These are phyloP conservation scores for Eremobia ochroleuca DNA, from an alignment of 2,888 invertebrate species.

Conservation along the genomic window DNA sequence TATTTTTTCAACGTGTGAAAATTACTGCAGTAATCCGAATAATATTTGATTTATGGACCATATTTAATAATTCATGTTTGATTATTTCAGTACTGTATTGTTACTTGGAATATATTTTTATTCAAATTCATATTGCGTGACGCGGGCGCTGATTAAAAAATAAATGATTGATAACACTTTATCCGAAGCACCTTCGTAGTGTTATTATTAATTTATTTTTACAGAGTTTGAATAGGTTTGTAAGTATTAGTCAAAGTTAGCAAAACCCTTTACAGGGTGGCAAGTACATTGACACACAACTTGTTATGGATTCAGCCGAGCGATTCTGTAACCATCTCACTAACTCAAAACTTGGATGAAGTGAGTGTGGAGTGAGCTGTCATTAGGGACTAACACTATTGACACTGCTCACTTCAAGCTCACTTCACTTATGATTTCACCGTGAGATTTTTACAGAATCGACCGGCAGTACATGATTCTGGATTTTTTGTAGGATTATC, in stretches of 20 bases:
- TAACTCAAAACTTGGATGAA: too few species aligned
- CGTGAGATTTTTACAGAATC: too few species aligned
- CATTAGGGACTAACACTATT: too few species aligned
- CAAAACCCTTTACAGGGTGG: background rate
- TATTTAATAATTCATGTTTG: background rate
- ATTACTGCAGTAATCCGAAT: slow-evolving; percentile 9
- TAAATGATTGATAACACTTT: too few species aligned
- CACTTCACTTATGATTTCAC: too few species aligned
- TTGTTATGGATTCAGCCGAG: too few species aligned
- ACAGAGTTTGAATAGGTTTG: background rate
- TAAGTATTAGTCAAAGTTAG: background rate
- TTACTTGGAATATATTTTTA: background rate
- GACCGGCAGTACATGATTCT: too few species aligned
- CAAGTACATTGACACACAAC: too few species aligned
- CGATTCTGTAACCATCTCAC: too few species aligned
- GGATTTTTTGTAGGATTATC: too few species aligned
- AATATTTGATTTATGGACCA: background rate
- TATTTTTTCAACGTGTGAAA: slow-evolving; percentile 1
- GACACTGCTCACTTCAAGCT: too few species aligned
- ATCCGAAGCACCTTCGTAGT: background rate
- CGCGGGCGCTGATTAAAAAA: background rate
- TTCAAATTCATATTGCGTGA: background rate
- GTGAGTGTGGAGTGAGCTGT: too few species aligned
- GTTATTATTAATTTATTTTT: background rate
- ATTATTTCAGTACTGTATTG: background rate